Evolutionary conservation across 2,113 vertebrate species (phyloP), one percentile per base, ranked within the genome.

Genomic region (Steatornis caripensis): DNA sequence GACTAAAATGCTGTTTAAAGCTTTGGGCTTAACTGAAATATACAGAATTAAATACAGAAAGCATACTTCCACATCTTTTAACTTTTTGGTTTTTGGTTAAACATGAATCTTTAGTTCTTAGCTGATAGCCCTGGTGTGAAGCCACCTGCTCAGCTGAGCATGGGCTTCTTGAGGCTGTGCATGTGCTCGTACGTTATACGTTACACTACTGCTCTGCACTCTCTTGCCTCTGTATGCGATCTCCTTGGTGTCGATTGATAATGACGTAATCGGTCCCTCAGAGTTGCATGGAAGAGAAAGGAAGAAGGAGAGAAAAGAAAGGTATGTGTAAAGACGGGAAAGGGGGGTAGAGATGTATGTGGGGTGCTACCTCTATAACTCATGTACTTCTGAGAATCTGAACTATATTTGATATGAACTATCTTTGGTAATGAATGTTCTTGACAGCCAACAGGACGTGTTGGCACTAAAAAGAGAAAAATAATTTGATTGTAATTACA

Each of bases 171-270:
- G 62, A 41, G 37, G 27, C 53, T 68, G 34, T 37, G 58, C 37
- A 19, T 0, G 1, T 30, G 43, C 0, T 10, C 0, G 2, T 23
- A 16, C 21, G 8, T 48, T 27, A 15, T 5, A 16, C 9, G 1
- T 36, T 7, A 14, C 3, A 2, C 5, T 14, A 17, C 30, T 37
- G 49, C 34, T 77, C 71, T 93, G 79, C 37, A 16, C n/a, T 48
- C 15, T 43, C 30, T 19, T 21, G 45, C 18, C 39, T 80, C 60
- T 26, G 0, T 1, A 0, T 29, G 37, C 0, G 1, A 12, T 23
- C 21, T 48, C 8, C 1, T 22, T 60, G 55, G 5, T 34, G 51
- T 36, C 2, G 1, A 36, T 4, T 55, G 27, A 49, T 26, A 34
- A 39, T 21, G n/a, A 30, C 7, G 49, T 60, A 66, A 36, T 0